Evolutionary conservation across 2,113 vertebrate genomes (phyloP).

Genomic region (Ciconia boyciana): DNA sequence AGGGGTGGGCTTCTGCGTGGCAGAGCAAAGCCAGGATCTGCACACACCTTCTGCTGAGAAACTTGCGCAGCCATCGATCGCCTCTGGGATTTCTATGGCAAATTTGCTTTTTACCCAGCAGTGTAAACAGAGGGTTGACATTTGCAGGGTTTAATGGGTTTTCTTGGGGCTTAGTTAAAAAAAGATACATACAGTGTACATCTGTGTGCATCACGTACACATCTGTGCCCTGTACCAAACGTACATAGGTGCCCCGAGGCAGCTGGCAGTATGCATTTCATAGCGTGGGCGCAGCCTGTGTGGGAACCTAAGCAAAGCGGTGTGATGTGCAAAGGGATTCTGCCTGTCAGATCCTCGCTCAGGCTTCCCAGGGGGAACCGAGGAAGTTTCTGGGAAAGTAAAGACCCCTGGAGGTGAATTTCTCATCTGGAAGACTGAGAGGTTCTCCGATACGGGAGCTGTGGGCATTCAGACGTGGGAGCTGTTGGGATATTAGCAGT

Average conservation of each 20-base stretch:
- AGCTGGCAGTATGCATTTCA: not conserved
- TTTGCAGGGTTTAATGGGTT: slow-evolving; percentile 48
- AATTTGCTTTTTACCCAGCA: slow-evolving; percentile 41
- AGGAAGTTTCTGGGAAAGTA: not conserved
- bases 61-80: not conserved
- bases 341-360: not conserved
- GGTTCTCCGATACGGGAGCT: not conserved
- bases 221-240: not conserved
- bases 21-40: not conserved
- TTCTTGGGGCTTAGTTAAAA: slow-evolving; percentile 19
- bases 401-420: not conserved
- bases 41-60: not conserved
- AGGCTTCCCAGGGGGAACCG: not conserved
- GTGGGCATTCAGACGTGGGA: not conserved
- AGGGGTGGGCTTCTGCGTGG: not conserved
- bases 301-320: not conserved
- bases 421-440: not conserved
- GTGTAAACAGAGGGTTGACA: slow-evolving; percentile 35
- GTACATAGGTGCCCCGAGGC: not conserved
- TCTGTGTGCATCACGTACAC: not conserved
- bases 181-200: not conserved
- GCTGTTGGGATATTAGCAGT: fast-evolving
- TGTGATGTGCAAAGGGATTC: not conserved
- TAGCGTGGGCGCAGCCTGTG: not conserved
- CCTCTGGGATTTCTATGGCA: not conserved